Evolutionary conservation across 2,888 invertebrate species (phyloP).

Genomic region (Pecten maximus): DNA sequence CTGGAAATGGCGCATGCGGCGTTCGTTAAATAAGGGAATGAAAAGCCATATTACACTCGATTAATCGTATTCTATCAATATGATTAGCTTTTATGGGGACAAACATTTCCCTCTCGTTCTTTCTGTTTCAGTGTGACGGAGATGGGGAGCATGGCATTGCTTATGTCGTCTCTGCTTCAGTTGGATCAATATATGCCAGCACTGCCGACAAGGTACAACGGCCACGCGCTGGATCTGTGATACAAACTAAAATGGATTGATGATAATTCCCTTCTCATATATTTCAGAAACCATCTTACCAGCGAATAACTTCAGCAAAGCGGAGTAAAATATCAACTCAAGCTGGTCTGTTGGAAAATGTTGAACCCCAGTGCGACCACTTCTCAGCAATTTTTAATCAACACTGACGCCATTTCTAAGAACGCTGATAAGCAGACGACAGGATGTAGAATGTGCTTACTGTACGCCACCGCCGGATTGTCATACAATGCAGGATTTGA

Average conservation of each 20-base stretch:
- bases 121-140: conserved; percentile 7
- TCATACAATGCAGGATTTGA: conserved; percentile 59
- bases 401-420: not conserved
- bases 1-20: not conserved
- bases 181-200: not conserved
- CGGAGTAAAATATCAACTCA: not conserved
- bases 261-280: conserved; percentile 24
- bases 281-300: conserved; percentile 27
- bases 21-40: conserved; percentile 7
- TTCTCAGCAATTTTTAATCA: not conserved
- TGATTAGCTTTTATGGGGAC: conserved; percentile 26
- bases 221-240: not conserved
- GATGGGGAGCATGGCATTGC: not conserved
- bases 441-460: not conserved
- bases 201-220: not conserved
- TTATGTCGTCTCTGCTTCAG: not conserved
- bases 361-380: not conserved
- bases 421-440: not conserved
- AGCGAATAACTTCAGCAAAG: not conserved
- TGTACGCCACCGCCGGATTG: not conserved
- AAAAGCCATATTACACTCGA: conserved; percentile 19
- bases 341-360: not conserved
- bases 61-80: conserved; percentile 30
- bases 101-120: conserved; percentile 7
- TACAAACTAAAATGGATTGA: conserved; percentile 22